A percentile compares a stretch with the other conserved stretches of the same genome.
Evolutionary conservation across 2,113 vertebrate genomes (phyloP).

Genomic region (Chaenocephalus aceratus): DNA sequence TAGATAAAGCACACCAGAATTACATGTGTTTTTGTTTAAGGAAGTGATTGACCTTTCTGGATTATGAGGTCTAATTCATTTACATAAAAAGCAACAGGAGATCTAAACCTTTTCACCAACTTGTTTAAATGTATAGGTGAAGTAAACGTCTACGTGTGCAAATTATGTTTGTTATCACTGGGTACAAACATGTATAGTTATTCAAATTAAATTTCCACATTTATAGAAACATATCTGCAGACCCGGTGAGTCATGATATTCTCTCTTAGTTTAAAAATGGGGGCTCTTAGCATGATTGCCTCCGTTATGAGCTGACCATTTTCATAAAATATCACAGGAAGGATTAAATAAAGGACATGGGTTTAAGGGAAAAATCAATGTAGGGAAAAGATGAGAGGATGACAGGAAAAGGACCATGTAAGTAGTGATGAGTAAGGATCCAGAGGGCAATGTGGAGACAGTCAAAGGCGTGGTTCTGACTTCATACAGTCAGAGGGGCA

Average conservation of each 20-base stretch:
- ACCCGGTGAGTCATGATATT: background rate
- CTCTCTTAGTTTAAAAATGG: background rate
- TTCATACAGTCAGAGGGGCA: slow-evolving; percentile 45
- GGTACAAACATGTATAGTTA: too few relatives aligned
- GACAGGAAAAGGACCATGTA: background rate
- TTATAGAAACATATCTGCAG: background rate
- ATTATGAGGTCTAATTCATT: background rate
- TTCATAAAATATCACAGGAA: slow-evolving; percentile 12
- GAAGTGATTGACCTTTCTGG: background rate
- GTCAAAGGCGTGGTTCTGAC: slow-evolving; percentile 44
- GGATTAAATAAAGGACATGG: background rate
- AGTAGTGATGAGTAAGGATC: slow-evolving; percentile 4
- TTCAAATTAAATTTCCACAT: background rate
- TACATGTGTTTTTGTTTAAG: background rate
- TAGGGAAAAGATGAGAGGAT: background rate
- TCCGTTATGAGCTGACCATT: background rate
- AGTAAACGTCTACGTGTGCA: background rate
- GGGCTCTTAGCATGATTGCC: background rate
- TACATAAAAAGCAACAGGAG: background rate
- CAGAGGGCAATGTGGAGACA: slow-evolving; percentile 28
- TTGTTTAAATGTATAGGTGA: background rate
- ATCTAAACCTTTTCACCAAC: background rate
- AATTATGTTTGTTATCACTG: background rate
- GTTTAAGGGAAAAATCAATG: background rate
- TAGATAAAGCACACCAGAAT: background rate